phyloP scores from a whole-genome alignment of 92 coral and sea anemone species.

The Pocillopora grandis region DNA sequence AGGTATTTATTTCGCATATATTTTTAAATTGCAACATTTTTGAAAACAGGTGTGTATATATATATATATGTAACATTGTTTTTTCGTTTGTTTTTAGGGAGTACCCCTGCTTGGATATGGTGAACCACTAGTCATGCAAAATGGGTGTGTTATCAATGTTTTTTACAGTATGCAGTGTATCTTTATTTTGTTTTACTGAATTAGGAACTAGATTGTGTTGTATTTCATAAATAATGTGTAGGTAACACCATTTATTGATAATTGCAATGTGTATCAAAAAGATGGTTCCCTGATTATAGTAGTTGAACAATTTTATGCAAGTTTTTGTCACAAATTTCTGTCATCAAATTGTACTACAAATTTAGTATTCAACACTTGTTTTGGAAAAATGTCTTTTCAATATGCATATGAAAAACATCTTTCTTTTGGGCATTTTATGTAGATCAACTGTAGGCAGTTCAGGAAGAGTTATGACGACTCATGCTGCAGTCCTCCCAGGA shows the following conservation, averaged over 20 bases:
- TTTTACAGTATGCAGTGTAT: neutral
- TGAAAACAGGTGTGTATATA: too few species aligned
- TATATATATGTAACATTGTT: neutral
- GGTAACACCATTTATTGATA: neutral
- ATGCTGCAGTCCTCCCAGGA: constrained; percentile 80
- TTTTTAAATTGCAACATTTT: too few species aligned
- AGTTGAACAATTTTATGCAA: too few species aligned
- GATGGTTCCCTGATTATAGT: too few species aligned
- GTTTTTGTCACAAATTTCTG: too few species aligned
- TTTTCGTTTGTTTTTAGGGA: constrained; percentile 35
- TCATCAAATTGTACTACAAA: too few species aligned
- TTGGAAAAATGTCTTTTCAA: too few species aligned
- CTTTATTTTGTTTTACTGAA: too few species aligned
- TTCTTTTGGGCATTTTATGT: neutral
- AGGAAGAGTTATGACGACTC: constrained; percentile 71
- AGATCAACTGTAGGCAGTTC: constrained; percentile 29
- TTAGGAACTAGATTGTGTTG: too few species aligned
- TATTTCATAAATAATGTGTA: neutral
- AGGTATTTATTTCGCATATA: too few species aligned
- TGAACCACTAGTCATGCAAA: constrained; percentile 82
- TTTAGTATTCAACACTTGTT: too few species aligned
- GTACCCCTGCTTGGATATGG: constrained; percentile 71
- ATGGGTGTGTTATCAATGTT: constrained; percentile 67
- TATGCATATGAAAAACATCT: neutral
- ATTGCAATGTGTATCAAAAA: neutral